A percentile compares a stretch with the other conserved stretches of the same genome.
These are phyloP conservation scores for Danionella cerebrum DNA, from an alignment of 2,113 vertebrate genomes.

Conservation along the genomic window DNA sequence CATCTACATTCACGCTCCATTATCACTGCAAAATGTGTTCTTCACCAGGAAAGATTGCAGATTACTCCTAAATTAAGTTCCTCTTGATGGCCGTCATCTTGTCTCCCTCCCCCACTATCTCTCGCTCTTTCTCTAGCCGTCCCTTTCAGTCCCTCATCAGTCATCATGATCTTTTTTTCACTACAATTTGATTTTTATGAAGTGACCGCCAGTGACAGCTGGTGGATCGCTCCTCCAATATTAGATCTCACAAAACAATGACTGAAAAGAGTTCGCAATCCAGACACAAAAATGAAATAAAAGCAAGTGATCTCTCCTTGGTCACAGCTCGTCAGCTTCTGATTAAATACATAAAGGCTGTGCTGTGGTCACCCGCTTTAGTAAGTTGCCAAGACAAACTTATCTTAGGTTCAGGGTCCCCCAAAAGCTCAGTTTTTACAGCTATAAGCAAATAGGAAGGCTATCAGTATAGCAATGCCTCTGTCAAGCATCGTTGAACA, in stretches of 20 bases:
- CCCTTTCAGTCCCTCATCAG: not conserved
- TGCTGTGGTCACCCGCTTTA: conserved; percentile 48
- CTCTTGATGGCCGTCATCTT: not conserved
- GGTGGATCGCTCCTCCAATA: conserved; percentile 19
- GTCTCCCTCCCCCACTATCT: not conserved
- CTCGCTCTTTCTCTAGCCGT: not conserved
- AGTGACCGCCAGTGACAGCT: conserved; percentile 27
- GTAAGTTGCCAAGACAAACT: conserved; percentile 42
- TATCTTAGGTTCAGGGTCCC: conserved; percentile 26
- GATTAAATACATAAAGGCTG: conserved; percentile 51
- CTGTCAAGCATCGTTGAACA: conserved; percentile 20
- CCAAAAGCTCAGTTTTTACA: not conserved
- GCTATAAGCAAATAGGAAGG: not conserved
- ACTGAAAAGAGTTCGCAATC: not conserved
- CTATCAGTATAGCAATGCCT: conserved; percentile 2
- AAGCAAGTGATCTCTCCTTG: conserved; percentile 29
- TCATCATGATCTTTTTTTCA: not conserved
- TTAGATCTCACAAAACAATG: conserved; percentile 22
- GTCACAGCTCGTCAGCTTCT: conserved; percentile 43
- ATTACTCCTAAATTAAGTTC: conserved; percentile 25
- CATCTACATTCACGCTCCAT: conserved; percentile 8
- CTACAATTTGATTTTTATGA: conserved; percentile 31
- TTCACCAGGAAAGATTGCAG: conserved; percentile 17
- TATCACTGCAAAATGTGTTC: conserved; percentile 15
- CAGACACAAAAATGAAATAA: not conserved